Conservation (phyloP, 2,888 invertebrate species). For the Cerceris ruficornis region DNA sequence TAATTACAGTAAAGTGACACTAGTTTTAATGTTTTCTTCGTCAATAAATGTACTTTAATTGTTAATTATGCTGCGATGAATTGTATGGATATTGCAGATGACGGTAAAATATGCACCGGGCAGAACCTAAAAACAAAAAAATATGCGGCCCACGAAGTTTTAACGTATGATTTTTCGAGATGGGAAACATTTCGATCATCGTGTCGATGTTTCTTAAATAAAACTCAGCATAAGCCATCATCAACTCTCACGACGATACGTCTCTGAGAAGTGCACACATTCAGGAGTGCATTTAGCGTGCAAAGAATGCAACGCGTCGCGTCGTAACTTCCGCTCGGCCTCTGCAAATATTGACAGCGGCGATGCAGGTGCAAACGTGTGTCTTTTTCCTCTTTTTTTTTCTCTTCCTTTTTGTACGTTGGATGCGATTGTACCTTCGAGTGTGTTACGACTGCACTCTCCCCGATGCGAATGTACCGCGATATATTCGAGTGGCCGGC, state of each 20-base stretch:
- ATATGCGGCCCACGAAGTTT: too few relatives aligned
- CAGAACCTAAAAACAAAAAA: too few relatives aligned
- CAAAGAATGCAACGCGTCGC: slow-evolving; percentile 24
- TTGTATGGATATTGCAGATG: too few relatives aligned
- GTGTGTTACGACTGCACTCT: slow-evolving; percentile 11
- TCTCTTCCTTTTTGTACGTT: background rate
- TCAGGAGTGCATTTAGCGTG: slow-evolving; percentile 40
- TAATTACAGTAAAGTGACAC: too few relatives aligned
- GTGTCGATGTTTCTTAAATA: too few relatives aligned
- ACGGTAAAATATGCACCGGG: too few relatives aligned
- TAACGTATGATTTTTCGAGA: too few relatives aligned
- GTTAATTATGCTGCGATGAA: too few relatives aligned
- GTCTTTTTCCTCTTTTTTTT: background rate
- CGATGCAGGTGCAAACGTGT: slow-evolving; percentile 38
- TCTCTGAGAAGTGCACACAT: slow-evolving; percentile 3
- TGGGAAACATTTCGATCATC: too few relatives aligned
- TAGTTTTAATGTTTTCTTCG: too few relatives aligned
- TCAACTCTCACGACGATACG: slow-evolving; percentile 5
- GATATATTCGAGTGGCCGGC: slow-evolving; percentile 10
- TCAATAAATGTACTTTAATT: too few relatives aligned
- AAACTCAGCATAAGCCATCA: background rate
- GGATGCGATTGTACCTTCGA: slow-evolving; percentile 4
- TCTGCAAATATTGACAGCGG: slow-evolving; percentile 50
- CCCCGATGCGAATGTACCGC: slow-evolving; percentile 8
- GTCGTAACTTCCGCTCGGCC: slow-evolving; percentile 43